These are phyloP conservation scores for Oscheius sp. DNA, from an alignment of 2,888 invertebrate species.

Conservation along the genomic window DNA sequence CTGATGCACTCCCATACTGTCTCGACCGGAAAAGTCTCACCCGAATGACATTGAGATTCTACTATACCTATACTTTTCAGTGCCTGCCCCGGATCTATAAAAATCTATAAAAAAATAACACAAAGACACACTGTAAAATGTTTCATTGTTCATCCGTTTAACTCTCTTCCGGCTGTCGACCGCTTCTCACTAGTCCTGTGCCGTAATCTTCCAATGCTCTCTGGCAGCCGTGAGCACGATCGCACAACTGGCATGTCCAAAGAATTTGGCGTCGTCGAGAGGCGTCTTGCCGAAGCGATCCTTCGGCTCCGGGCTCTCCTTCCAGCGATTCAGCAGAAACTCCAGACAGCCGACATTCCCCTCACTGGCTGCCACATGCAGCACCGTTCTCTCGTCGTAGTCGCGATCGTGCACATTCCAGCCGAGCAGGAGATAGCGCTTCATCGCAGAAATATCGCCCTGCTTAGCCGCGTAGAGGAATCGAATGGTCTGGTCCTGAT, in stretches of 20 bases:
- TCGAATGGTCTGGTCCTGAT: conserved; percentile 90
- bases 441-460: conserved; percentile 91
- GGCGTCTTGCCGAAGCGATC: conserved; percentile 90
- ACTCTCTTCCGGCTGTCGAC: neutral
- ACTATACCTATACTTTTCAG: too few species aligned
- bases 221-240: conserved; percentile 79
- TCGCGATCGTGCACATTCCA: conserved; percentile 57
- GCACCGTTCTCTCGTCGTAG: conserved; percentile 58
- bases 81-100: too few species aligned
- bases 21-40: too few species aligned
- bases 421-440: conserved; percentile 77
- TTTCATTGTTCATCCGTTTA: too few species aligned
- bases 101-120: too few species aligned
- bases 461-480: conserved; percentile 91
- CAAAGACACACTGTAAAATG: too few species aligned
- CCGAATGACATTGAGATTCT: too few species aligned
- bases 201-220: conserved; percentile 27
- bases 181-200: conserved; percentile 2
- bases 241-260: conserved; percentile 84
- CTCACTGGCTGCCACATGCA: conserved; percentile 63
- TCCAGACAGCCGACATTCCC: conserved; percentile 56
- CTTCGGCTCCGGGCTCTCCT: conserved; percentile 53
- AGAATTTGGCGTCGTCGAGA: conserved; percentile 88
- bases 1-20: too few species aligned
- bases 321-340: conserved; percentile 60